Conservation (phyloP, 2,888 invertebrate species). For the Anorthoa munda region DNA sequence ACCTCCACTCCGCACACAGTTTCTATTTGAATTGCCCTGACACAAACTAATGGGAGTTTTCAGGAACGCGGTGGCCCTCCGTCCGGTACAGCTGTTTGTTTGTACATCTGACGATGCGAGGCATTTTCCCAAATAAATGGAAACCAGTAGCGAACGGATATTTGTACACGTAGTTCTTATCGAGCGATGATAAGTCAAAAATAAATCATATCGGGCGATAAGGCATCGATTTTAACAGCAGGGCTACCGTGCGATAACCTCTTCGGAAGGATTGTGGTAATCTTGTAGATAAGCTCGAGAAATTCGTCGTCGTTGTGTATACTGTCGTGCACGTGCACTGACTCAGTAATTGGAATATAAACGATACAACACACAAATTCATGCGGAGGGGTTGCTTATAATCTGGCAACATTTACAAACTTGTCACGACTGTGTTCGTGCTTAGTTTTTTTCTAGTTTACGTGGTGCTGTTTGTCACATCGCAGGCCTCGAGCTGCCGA, state of each 20-base stretch:
- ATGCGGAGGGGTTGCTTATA: slow-evolving; percentile 78
- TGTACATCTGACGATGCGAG: slow-evolving; percentile 73
- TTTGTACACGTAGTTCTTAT: slow-evolving; percentile 76
- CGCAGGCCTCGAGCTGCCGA: slow-evolving; percentile 76
- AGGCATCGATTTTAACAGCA: slow-evolving; percentile 80
- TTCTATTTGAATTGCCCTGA: slow-evolving; percentile 85
- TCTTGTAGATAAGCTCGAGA: slow-evolving; percentile 83
- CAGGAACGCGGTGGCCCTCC: slow-evolving; percentile 76
- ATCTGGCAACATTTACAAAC: slow-evolving; percentile 84
- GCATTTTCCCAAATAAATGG: slow-evolving; percentile 67
- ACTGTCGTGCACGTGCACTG: slow-evolving; percentile 78
- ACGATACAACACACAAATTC: slow-evolving; percentile 80
- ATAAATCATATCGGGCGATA: slow-evolving; percentile 86
- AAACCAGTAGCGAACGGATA: slow-evolving; percentile 76
- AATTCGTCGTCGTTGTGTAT: slow-evolving; percentile 74
- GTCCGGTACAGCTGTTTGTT: slow-evolving; percentile 71
- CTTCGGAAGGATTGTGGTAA: slow-evolving; percentile 78
- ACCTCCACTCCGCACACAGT: slow-evolving; percentile 86
- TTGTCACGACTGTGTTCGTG: slow-evolving; percentile 81
- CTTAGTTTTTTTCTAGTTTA: slow-evolving; percentile 75
- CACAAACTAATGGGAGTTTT: slow-evolving; percentile 81
- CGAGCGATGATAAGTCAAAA: slow-evolving; percentile 77
- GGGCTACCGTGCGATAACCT: slow-evolving; percentile 88
- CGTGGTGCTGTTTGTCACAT: slow-evolving; percentile 77
- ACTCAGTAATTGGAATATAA: slow-evolving; percentile 81